Evolutionary conservation across 2,888 invertebrate genomes (phyloP).

Genomic region (Leptura quadrifasciata): DNA sequence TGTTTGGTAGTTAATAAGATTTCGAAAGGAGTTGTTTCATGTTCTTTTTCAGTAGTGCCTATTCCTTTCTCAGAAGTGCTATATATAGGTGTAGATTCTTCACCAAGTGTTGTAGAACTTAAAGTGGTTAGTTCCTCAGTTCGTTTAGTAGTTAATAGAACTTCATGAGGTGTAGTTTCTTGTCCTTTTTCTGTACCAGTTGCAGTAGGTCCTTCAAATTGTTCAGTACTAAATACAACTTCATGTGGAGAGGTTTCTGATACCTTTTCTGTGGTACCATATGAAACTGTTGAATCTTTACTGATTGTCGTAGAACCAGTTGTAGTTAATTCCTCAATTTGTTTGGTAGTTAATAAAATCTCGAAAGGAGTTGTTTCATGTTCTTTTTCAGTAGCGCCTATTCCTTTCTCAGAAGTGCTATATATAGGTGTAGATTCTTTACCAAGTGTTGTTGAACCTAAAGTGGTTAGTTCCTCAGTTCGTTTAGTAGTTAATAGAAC

Average conservation of each 20-base stretch:
- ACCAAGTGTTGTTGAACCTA: background rate
- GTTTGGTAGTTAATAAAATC: conserved; percentile 16
- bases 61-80: conserved; percentile 43
- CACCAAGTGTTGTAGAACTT: background rate
- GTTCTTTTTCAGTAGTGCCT: background rate
- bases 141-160: conserved; percentile 34
- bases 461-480: too few species aligned
- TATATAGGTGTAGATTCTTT: conserved; percentile 22
- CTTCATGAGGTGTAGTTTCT: background rate
- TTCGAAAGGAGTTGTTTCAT: background rate
- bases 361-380: conserved; percentile 16
- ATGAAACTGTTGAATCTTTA: conserved; percentile 5
- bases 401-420: conserved; percentile 33
- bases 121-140: conserved; percentile 44
- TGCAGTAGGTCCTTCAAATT: background rate
- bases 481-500: conserved; percentile 6
- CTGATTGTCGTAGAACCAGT: conserved; percentile 33
- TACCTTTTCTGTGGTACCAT: background rate
- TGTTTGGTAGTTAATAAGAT: conserved; percentile 7
- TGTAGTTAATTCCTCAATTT: conserved; percentile 27
- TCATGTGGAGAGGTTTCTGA: background rate
- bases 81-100: conserved; percentile 4
- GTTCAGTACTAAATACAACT: background rate
- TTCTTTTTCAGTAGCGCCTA: background rate
- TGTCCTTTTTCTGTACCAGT: too few species aligned